A percentile compares a stretch with the other conserved stretches of the same genome.
Conservation (phyloP, 1,140 invertebrate species). For the Melipona quadrifasciata region DNA sequence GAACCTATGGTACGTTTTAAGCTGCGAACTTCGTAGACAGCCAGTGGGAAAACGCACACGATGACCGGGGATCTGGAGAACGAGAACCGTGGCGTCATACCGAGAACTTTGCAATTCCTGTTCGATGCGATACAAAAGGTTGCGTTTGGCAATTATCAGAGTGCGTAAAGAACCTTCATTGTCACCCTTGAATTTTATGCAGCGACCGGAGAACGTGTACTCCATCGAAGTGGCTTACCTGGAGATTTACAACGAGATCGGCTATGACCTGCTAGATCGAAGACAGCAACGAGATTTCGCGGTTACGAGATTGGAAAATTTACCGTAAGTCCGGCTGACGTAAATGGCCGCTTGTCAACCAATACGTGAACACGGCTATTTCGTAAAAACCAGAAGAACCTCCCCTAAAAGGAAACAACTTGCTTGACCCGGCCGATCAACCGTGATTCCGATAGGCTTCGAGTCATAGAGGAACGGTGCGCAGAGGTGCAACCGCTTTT, state of each 20-base stretch:
- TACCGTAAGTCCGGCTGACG: conserved; percentile 80
- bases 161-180: conserved; percentile 30
- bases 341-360: conserved; percentile 47
- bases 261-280: conserved; percentile 85
- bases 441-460: conserved; percentile 20
- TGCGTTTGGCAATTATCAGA: conserved; percentile 4
- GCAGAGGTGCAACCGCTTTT: background rate
- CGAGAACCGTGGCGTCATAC: conserved; percentile 84
- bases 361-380: conserved; percentile 41
- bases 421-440: background rate
- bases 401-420: conserved; percentile 18
- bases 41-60: conserved; percentile 87
- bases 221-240: conserved; percentile 81
- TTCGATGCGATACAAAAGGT: conserved; percentile 83
- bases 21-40: conserved; percentile 75
- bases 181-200: conserved; percentile 21
- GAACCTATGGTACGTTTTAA: background rate
- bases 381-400: conserved; percentile 52
- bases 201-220: conserved; percentile 75
- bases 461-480: conserved; percentile 48
- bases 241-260: conserved; percentile 84
- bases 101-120: conserved; percentile 82
- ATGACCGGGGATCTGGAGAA: conserved; percentile 84
- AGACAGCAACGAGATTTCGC: conserved; percentile 80
- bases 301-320: conserved; percentile 82